phyloP scores from a whole-genome alignment of 2,113 vertebrate species.

The Numenius arquata region DNA sequence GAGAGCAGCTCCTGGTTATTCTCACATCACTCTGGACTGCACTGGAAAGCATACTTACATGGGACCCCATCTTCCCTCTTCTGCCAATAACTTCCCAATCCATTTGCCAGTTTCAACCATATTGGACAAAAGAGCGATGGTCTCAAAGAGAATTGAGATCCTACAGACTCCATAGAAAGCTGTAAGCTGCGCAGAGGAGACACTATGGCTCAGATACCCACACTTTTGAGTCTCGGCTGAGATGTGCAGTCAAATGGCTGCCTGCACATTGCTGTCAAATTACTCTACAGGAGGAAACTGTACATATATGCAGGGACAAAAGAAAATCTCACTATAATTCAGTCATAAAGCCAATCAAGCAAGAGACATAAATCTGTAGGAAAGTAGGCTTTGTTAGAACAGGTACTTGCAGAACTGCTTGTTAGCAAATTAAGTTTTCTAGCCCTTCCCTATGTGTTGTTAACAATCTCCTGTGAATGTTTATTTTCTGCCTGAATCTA shows the following conservation, averaged over 20 bases:
- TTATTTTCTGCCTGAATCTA: neutral
- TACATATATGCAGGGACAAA: neutral
- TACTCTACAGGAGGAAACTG: neutral
- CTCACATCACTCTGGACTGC: neutral
- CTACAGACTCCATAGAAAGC: neutral
- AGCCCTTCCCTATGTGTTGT: neutral
- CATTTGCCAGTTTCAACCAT: neutral
- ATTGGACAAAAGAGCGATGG: neutral
- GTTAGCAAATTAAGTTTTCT: neutral
- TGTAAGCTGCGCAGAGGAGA: neutral
- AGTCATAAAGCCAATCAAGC: neutral
- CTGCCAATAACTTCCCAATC: neutral
- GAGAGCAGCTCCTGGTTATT: neutral
- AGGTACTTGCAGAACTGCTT: neutral
- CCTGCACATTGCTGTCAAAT: neutral
- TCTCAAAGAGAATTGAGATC: neutral
- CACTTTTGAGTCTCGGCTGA: neutral
- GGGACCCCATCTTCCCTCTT: neutral
- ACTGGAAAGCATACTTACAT: neutral
- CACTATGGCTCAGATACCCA: neutral
- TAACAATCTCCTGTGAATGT: neutral
- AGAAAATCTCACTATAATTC: neutral
- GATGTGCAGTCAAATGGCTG: neutral
- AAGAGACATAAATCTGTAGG: neutral
- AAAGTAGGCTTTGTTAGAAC: neutral